Conservation (phyloP, 2,113 vertebrate species). For the Pelodiscus sinensis region DNA sequence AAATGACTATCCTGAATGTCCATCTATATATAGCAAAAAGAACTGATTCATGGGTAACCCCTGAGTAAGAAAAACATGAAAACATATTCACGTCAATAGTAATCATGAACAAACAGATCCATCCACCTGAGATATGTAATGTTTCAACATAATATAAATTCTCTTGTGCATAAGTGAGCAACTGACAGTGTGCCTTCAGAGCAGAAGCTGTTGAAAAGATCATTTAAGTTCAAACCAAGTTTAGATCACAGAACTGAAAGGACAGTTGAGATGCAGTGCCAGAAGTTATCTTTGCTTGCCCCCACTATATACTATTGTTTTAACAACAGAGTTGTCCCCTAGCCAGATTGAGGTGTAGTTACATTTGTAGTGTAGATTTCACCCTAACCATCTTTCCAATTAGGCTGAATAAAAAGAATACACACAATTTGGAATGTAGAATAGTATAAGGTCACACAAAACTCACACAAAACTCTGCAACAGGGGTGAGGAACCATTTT, state of each 20-base stretch:
- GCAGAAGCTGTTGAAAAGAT: slow-evolving; percentile 84
- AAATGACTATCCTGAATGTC: slow-evolving; percentile 91
- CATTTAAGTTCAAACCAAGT: slow-evolving; percentile 74
- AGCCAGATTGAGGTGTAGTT: not conserved
- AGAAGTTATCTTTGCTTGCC: slow-evolving; percentile 74
- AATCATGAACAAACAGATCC: slow-evolving; percentile 79
- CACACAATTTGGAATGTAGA: not conserved
- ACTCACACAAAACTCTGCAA: not conserved
- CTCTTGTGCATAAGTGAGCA: slow-evolving; percentile 82
- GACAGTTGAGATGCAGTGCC: slow-evolving; percentile 85
- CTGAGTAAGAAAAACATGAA: slow-evolving; percentile 86
- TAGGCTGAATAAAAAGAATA: not conserved
- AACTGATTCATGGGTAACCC: slow-evolving; percentile 74
- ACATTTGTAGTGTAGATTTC: not conserved
- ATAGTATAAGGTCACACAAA: not conserved
- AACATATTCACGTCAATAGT: slow-evolving; percentile 87
- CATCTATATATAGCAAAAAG: slow-evolving; percentile 79
- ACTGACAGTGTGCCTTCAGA: slow-evolving; percentile 88
- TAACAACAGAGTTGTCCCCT: not conserved
- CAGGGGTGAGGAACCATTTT: too few species aligned
- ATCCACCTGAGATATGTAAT: slow-evolving; percentile 56
- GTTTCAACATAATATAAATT: slow-evolving; percentile 68
- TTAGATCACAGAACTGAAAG: slow-evolving; percentile 72
- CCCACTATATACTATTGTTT: not conserved
- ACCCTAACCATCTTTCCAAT: not conserved